Evolutionary conservation across 2,888 invertebrate genomes (phyloP), one percentile per base, ranked within the genome.

Genomic region (Phalangium opilio): DNA sequence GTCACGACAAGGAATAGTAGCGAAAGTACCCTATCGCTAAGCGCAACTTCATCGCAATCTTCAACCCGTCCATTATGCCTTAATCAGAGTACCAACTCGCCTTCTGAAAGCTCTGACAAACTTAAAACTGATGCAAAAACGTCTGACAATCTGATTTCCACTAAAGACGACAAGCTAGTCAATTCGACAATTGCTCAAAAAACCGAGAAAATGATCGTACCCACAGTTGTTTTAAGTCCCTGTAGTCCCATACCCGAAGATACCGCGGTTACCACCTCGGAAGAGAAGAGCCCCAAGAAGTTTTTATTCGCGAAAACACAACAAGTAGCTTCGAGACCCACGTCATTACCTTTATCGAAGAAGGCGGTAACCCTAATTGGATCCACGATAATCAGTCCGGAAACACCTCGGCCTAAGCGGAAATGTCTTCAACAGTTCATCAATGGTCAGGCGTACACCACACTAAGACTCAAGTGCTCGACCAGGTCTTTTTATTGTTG

Each of bases 401-500:
- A 90, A 67, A 90, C 89, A 0, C 89, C 89, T 10, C 71, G 89
- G 14, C 85, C 86, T 1, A 82, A 83, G 36, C 89, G 89, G 64
- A 81, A 84, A 27, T 87, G 85, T 62, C 83, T 84, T 39, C 87
- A 90, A 64, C 74, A 87, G 49, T 85, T 83, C 67, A 70, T 87
- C 50, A 86, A 89, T 63, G 89, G 89, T 33, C 85, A 61, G 40
- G 86, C 87, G 36, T 90, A 89, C 65, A 89, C 89, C 41, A 86
- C 87, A 67, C 69, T 90, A 60, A 89, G 86, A 1, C 70, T 90
- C 49, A 90, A 90, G 67, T 83, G 85, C 64, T 86, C 87, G 18
- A 87, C 89, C 1, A 79, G 83, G 64, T 79, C 83, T 49, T 89
- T 86, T 59, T 95, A 87, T 66, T 93, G 93, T 62, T 90, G 90